Conservation (phyloP, 2,113 vertebrate genomes). For the Gadus chalcogrammus region DNA sequence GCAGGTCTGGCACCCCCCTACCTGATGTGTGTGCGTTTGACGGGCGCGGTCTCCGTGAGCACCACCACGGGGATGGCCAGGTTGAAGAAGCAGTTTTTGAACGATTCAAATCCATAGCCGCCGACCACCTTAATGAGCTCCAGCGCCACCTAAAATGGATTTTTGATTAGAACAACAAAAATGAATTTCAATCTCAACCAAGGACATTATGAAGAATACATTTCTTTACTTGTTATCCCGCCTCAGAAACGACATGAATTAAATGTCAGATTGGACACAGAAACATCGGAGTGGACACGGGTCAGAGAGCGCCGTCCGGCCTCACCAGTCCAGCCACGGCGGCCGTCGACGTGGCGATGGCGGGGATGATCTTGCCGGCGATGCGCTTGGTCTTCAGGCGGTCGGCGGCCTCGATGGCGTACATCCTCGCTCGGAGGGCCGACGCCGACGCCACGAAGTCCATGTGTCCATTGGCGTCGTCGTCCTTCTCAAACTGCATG, state of each 20-base stretch:
- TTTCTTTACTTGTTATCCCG: too few species aligned
- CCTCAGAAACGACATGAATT: too few species aligned
- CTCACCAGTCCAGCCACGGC: constrained; percentile 94
- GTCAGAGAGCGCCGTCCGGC: background rate
- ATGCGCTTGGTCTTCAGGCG: constrained; percentile 95
- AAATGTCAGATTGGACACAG: background rate
- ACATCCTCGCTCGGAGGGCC: constrained; percentile 90
- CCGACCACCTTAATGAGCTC: constrained; percentile 92
- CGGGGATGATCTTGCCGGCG: constrained; percentile 97
- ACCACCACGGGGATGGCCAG: constrained; percentile 94
- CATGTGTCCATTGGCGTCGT: constrained; percentile 89
- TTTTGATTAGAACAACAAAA: background rate
- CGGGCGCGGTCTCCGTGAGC: constrained; percentile 87
- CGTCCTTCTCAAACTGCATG: constrained; percentile 92
- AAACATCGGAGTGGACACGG: background rate
- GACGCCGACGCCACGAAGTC: constrained; percentile 92
- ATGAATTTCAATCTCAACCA: background rate
- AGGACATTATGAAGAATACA: too few species aligned
- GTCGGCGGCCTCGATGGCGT: constrained; percentile 89
- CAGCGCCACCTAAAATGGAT: constrained; percentile 80
- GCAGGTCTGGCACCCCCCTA: constrained; percentile 42
- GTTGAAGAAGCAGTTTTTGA: constrained; percentile 98
- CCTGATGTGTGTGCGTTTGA: constrained; percentile 90
- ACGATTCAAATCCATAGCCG: constrained; percentile 82
- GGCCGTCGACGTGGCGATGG: constrained; percentile 97